Conservation (phyloP, 2,888 invertebrate species). For the Lamproptera curius region DNA sequence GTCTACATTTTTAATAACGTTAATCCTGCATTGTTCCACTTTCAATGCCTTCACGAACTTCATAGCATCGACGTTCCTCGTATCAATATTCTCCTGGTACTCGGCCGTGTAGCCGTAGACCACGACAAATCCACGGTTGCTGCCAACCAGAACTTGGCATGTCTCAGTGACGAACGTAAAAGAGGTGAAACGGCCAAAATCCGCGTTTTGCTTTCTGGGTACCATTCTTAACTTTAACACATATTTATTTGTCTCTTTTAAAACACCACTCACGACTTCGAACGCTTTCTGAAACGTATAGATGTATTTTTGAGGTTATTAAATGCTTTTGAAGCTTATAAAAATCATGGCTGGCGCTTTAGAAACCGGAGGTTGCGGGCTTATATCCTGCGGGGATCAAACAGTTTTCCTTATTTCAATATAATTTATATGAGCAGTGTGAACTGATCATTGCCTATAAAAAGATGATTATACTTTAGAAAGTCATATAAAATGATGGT, state of each 20-base stretch:
- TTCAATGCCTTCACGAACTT: constrained; percentile 71
- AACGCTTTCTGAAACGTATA: constrained; percentile 59
- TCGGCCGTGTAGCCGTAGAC: constrained; percentile 72
- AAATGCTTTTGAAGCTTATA: too few species aligned
- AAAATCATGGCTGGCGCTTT: too few species aligned
- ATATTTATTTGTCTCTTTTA: constrained; percentile 52
- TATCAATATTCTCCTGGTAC: constrained; percentile 40
- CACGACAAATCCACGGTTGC: constrained; percentile 66
- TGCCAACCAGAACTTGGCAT: constrained; percentile 69
- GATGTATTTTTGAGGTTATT: too few species aligned
- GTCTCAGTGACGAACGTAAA: constrained; percentile 71
- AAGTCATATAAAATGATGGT: too few species aligned
- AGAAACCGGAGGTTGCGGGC: too few species aligned
- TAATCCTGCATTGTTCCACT: constrained; percentile 57
- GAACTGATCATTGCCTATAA: too few species aligned
- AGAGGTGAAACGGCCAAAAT: constrained; percentile 64
- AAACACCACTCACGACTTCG: constrained; percentile 48
- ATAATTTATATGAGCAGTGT: too few species aligned
- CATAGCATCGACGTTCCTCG: constrained; percentile 49
- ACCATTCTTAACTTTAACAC: constrained; percentile 47
- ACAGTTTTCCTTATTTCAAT: too few species aligned
- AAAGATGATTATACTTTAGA: too few species aligned
- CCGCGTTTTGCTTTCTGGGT: constrained; percentile 37
- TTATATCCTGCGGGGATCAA: too few species aligned
- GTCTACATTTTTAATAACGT: constrained; percentile 69